These are phyloP conservation scores for Eupleurogrammus muticus DNA, from an alignment of 2,797 vertebrate species.

Conservation along the genomic window DNA sequence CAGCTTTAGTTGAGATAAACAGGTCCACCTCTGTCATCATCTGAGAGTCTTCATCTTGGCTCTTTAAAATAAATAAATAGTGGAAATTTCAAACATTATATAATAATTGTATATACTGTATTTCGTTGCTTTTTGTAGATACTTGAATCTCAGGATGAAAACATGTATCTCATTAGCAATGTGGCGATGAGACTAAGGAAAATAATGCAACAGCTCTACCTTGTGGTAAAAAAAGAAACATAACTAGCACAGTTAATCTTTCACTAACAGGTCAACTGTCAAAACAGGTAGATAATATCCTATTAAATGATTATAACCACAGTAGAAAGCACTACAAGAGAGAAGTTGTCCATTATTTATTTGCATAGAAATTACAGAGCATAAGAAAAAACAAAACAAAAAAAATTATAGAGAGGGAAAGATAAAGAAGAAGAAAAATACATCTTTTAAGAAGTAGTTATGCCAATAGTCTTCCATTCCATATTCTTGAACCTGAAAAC, in stretches of 20 bases:
- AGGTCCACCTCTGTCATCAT: constrained; percentile 91
- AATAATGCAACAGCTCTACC: constrained; percentile 63
- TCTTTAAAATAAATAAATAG: constrained; percentile 73
- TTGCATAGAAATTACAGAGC: no score
- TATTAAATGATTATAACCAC: constrained; percentile 2
- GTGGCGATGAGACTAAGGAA: constrained; percentile 6
- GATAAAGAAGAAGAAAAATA: no score
- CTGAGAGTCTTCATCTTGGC: constrained; percentile 91
- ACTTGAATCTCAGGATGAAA: not conserved
- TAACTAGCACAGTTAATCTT: not conserved
- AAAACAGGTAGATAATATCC: not conserved
- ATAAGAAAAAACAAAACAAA: no score
- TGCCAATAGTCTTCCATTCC: not conserved
- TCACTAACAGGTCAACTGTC: constrained; percentile 1
- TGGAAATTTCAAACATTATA: constrained; percentile 1
- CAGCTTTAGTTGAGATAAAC: constrained; percentile 94
- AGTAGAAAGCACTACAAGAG: not conserved
- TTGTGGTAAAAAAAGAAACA: constrained; percentile 63
- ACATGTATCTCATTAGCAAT: not conserved
- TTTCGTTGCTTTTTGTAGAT: not conserved
- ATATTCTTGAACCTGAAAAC: constrained; percentile 23
- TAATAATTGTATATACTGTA: no score
- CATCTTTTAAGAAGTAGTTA: constrained; percentile 4
- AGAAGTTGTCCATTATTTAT: not conserved
- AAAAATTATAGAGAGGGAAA: no score